phyloP scores from a whole-genome alignment of 2,888 invertebrate species.

The Andrena trimmerana region DNA sequence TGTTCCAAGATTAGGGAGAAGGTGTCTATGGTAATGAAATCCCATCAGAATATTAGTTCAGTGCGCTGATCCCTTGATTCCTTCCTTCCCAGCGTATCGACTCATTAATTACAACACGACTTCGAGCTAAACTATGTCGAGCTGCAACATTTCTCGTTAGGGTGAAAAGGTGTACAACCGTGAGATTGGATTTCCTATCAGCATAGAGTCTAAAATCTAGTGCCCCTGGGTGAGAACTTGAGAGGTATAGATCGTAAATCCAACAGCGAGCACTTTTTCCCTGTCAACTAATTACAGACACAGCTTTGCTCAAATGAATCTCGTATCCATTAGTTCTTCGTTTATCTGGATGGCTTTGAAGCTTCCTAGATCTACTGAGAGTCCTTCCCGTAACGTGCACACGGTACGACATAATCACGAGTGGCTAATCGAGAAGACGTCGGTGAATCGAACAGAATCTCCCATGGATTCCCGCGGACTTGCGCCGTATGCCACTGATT shows the following conservation, averaged over 20 bases:
- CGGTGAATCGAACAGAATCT: constrained; percentile 57
- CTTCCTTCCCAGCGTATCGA: constrained; percentile 2
- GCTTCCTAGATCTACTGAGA: constrained; percentile 2
- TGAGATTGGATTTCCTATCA: constrained; percentile 62
- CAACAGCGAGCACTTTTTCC: constrained; percentile 15
- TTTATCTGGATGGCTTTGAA: constrained; percentile 29
- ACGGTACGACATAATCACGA: constrained; percentile 65
- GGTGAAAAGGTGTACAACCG: constrained; percentile 3
- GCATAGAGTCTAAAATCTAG: constrained; percentile 25
- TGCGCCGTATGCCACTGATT: constrained; percentile 68
- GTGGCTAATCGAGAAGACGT: constrained; percentile 66
- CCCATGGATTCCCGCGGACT: constrained; percentile 61
- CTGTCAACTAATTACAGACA: constrained; percentile 62
- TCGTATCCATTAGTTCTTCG: constrained; percentile 46
- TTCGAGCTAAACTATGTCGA: constrained; percentile 34
- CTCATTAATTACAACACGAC: constrained; percentile 51
- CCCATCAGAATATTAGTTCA: neutral
- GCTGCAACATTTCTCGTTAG: neutral
- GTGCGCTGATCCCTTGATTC: constrained; percentile 2
- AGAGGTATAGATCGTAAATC: constrained; percentile 47
- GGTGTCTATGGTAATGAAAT: neutral
- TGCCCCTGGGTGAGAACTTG: neutral
- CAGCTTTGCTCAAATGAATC: constrained; percentile 48
- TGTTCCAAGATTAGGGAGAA: neutral
- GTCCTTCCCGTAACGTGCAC: constrained; percentile 22